Evolutionary conservation across 2,113 vertebrate species (phyloP).

Genomic region (Cebidichthys violaceus): DNA sequence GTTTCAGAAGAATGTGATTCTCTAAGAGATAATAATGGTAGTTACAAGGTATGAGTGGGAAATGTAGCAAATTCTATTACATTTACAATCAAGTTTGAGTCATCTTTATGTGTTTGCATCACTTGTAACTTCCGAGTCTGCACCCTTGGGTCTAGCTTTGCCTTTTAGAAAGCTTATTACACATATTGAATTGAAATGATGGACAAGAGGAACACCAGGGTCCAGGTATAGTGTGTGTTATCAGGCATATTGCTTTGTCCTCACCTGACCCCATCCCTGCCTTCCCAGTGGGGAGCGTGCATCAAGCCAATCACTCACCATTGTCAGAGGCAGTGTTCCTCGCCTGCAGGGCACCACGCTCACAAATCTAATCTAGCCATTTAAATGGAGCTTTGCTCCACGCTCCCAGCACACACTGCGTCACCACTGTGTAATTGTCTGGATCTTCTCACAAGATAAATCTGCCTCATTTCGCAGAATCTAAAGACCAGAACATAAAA

Average conservation of each 20-base stretch:
- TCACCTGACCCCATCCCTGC: constrained; percentile 24
- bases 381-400: constrained; percentile 72
- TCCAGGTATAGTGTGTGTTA: constrained; percentile 15
- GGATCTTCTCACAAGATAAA: constrained; percentile 76
- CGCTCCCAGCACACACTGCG: constrained; percentile 53
- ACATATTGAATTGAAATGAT: not conserved
- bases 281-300: constrained; percentile 38
- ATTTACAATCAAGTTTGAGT: not conserved
- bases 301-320: constrained; percentile 57
- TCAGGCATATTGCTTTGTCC: constrained; percentile 33
- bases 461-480: constrained; percentile 52
- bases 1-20: not conserved
- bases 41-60: not conserved
- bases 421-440: constrained; percentile 74
- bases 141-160: not conserved
- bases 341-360: constrained; percentile 60
- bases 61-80: not conserved
- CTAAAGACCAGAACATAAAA: constrained; percentile 30
- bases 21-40: not conserved
- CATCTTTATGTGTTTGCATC: not conserved
- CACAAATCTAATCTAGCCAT: constrained; percentile 77
- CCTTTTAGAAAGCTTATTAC: not conserved
- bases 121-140: not conserved
- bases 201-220: not conserved
- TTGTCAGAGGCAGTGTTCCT: constrained; percentile 58